These are phyloP conservation scores for Gymnogyps californianus DNA, from an alignment of 2,113 vertebrate species.

Conservation along the genomic window DNA sequence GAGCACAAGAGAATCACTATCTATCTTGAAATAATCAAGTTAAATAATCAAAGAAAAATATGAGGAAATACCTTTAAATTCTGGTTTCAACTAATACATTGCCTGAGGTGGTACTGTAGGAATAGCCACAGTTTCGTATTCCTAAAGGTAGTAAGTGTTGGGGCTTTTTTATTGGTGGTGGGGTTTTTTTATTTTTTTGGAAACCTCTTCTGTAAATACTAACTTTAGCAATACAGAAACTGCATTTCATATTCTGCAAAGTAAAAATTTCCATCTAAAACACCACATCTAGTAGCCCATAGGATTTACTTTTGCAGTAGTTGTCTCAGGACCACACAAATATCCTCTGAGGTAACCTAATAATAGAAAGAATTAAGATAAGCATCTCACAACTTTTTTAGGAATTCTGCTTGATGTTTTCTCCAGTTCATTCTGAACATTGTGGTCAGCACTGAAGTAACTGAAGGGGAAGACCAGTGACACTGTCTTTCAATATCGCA, in stretches of 20 bases:
- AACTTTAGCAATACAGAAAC: neutral
- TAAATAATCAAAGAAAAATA: neutral
- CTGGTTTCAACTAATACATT: neutral
- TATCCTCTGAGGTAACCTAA: neutral
- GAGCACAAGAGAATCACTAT: neutral
- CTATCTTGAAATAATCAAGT: neutral
- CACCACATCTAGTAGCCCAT: accelerated
- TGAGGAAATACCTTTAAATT: neutral
- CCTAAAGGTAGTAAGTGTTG: neutral
- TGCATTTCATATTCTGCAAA: neutral
- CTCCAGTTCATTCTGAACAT: neutral
- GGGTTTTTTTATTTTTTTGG: neutral
- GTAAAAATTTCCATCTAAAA: neutral
- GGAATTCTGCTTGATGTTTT: neutral
- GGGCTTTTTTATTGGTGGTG: neutral
- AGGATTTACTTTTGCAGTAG: neutral
- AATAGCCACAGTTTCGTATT: neutral
- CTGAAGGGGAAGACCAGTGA: neutral
- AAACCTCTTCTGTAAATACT: neutral
- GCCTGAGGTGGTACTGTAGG: neutral
- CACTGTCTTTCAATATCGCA: neutral
- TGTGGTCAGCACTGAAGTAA: neutral
- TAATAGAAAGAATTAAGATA: neutral
- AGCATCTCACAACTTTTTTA: neutral
- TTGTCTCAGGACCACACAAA: neutral